Evolutionary conservation across 1,140 invertebrate species (phyloP), one percentile per base, ranked within the genome.

Genomic region (Manduca sexta): DNA sequence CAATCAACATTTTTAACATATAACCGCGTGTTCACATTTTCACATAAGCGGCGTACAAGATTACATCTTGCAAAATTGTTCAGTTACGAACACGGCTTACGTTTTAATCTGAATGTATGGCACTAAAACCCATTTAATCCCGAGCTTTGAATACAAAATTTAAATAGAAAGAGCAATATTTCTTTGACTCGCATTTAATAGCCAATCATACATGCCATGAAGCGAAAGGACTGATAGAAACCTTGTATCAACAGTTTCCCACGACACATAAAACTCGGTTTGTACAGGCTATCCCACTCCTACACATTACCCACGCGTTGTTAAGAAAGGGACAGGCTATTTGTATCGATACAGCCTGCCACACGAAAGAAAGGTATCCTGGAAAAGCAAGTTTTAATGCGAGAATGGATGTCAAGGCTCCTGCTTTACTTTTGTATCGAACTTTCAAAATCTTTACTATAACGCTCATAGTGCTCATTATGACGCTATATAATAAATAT

Each of bases 221-320:
- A 73, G 60, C 62, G 65, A 81, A 74, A 76, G 74, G 71, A 67
- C 74, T 65, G 70, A 74, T 68, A 68, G 58, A 71, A 64, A 71
- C 67, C 65, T 75, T 74, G 69, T 73, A 73, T 58, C 60, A 64
- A 53, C 54, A 52, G 67, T 69, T 80, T 77, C 62, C 75, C 55
- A 65, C 54, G 64, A 56, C 50, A 52, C 46, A 42, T 48, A 57
- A 48, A 12, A 42, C 17, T 14, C 11, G 14, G n/a, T 6, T 13
- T 2, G 6, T 18, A 29, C 30, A n/a, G 7, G 21, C 10, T 11
- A 18, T 43, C 16, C 30, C 26, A 8, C 29, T 43, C 29, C 13
- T 14, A 13, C n/a, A 10, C 3, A 29, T 14, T n/a, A 7, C 30
- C 40, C 16, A 31, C n/a, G 30, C n/a, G 16, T 12, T 17, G 2